Evolutionary conservation across 2,113 vertebrate genomes (phyloP).

Genomic region (Nycticorax nycticorax): DNA sequence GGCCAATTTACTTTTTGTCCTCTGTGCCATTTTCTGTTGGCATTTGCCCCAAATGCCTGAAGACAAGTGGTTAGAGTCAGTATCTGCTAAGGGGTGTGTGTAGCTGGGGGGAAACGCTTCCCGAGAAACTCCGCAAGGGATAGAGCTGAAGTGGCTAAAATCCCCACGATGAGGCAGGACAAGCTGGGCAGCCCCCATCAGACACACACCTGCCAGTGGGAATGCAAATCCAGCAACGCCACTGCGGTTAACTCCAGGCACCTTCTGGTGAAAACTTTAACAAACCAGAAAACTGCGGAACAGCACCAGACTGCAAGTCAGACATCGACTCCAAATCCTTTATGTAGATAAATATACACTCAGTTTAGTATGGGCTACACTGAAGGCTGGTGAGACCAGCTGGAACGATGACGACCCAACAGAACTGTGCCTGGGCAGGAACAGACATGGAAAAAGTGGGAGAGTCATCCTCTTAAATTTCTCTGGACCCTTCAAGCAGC

Average conservation of each 20-base stretch:
- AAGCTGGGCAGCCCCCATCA: neutral
- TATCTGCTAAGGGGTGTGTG: fast-evolving
- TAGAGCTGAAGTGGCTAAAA: neutral
- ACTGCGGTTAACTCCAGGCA: neutral
- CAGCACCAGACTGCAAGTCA: neutral
- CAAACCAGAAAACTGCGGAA: neutral
- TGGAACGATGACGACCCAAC: neutral
- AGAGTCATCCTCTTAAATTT: neutral
- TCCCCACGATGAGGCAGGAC: neutral
- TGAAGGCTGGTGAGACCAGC: neutral
- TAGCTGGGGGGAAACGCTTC: neutral
- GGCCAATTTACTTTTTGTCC: conserved; percentile 20
- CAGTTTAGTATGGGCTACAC: neutral
- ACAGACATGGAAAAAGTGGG: neutral
- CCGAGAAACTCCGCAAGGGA: neutral
- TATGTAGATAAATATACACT: neutral
- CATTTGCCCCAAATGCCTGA: neutral
- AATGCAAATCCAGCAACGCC: neutral
- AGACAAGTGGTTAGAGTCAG: neutral
- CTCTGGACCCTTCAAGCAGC: neutral
- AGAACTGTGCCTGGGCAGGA: neutral
- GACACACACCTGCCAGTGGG: neutral
- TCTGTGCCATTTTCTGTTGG: conserved; percentile 10
- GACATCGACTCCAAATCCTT: neutral
- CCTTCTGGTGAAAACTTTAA: neutral